These are phyloP conservation scores for Cuniculus paca DNA, from an alignment of 2,797 vertebrate species.

Conservation along the genomic window DNA sequence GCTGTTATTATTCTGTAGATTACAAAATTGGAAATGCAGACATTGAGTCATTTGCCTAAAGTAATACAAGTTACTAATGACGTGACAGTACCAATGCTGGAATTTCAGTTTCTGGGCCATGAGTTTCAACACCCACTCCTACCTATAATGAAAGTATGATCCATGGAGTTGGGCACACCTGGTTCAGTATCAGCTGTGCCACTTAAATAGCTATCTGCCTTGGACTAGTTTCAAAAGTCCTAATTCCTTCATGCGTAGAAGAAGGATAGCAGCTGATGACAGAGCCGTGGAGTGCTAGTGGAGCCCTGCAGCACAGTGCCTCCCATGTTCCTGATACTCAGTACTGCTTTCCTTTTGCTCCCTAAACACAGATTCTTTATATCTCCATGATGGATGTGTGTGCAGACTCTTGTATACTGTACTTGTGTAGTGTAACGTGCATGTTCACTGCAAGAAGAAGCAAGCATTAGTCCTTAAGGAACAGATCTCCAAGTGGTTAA, in stretches of 20 bases:
- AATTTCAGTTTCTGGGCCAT: background rate
- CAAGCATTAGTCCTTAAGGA: background rate
- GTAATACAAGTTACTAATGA: background rate
- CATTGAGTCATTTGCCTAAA: background rate
- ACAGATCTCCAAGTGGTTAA: background rate
- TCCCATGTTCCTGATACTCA: background rate
- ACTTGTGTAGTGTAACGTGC: background rate
- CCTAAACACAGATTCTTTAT: background rate
- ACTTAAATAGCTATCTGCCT: background rate
- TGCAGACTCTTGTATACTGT: no score
- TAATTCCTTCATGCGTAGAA: background rate
- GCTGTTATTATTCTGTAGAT: background rate
- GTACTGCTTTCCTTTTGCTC: background rate
- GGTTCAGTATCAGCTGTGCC: background rate
- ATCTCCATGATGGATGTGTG: background rate
- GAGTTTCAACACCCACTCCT: background rate
- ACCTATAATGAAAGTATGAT: background rate
- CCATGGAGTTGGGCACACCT: background rate
- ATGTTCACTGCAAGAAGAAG: conserved; percentile 7
- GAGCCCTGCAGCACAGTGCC: background rate
- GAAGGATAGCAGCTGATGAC: background rate
- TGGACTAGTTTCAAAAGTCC: background rate
- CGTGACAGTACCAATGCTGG: background rate
- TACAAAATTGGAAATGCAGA: background rate
- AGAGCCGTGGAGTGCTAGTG: background rate